Evolutionary conservation across 2,797 vertebrate species (phyloP), one percentile per base, ranked within the genome.

Genomic region (Enteromius unitaeniatus): DNA sequence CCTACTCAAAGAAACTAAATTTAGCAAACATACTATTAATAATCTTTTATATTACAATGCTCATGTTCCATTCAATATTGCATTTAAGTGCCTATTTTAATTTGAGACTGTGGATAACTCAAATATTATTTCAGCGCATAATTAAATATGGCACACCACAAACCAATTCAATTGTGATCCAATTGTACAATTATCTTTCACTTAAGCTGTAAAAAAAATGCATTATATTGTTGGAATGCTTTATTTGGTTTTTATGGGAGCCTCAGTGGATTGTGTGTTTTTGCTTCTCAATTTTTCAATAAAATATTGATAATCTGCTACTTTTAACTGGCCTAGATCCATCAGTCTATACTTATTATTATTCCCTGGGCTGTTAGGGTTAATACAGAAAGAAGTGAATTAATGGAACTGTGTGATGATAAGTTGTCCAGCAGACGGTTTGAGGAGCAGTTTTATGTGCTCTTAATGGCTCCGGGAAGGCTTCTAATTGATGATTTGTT

Each of bases 381-480:
- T 42, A 28, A 69, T 60, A 17, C 14, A 72, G 21, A 15, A 62
- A 47, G 34, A 76, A 53, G 53, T 65, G 58, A 76, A 3, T n/a
- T 47, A 68, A 67, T n/a, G 62, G 84, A 86, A 82, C 76, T 37
- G 40, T 92, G 40, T 23, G 19, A 49, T 60, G 40, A 81, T 81
- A 49, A 81, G 93, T 92, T 88, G 89, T 90, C 87, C 17, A 64
- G 87, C 85, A 26, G 68, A 88, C 89, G 84, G 70, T 93, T 93
- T 94, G 90, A 94, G 93, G 91, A 93, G 88, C 88, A 93, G 77
- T 93, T 93, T 93, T 92, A 94, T 94, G 92, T 92, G 88, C 90
- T 92, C 88, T 15, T 40, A 86, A 89, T 89, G 90, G 90, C 91
- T 83, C 40, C 76, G 26, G 70, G 89, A 88, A 67, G 85, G 86